phyloP scores from a whole-genome alignment of 2,888 invertebrate genomes.

The Geophilus truncorum region DNA sequence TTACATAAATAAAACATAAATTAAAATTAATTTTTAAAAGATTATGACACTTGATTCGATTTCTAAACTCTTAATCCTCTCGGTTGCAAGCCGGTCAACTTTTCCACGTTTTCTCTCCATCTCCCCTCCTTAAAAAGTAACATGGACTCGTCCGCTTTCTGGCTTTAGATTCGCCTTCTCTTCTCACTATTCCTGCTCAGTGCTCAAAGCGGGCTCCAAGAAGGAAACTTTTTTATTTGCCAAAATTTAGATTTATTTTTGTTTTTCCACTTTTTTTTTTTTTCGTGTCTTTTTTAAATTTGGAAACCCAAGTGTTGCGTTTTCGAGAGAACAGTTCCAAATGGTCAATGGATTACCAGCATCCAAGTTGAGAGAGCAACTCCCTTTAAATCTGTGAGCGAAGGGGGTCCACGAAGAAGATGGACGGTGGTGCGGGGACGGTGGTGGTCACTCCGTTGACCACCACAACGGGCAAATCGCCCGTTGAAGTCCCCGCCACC shows the following conservation, averaged over 20 bases:
- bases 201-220: background rate
- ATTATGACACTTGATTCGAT: background rate
- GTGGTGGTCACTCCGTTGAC: background rate
- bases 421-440: slow-evolving; percentile 4
- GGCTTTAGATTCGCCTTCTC: slow-evolving; percentile 1
- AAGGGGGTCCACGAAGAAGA: background rate
- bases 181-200: background rate
- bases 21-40: background rate
- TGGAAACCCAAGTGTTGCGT: background rate
- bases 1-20: too few species aligned
- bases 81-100: background rate
- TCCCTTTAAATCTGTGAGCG: background rate
- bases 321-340: background rate
- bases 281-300: background rate
- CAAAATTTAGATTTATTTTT: too few species aligned
- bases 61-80: too few species aligned
- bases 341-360: background rate
- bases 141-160: background rate
- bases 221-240: background rate
- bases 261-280: background rate
- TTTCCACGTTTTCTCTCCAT: background rate
- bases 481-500: slow-evolving; percentile 52
- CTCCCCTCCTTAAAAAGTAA: background rate
- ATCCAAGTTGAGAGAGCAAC: background rate
- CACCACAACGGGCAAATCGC: background rate